A percentile compares a stretch with the other conserved stretches of the same genome.
Evolutionary conservation across 2,888 invertebrate species (phyloP).

Genomic region (Uloborus plumipes): DNA sequence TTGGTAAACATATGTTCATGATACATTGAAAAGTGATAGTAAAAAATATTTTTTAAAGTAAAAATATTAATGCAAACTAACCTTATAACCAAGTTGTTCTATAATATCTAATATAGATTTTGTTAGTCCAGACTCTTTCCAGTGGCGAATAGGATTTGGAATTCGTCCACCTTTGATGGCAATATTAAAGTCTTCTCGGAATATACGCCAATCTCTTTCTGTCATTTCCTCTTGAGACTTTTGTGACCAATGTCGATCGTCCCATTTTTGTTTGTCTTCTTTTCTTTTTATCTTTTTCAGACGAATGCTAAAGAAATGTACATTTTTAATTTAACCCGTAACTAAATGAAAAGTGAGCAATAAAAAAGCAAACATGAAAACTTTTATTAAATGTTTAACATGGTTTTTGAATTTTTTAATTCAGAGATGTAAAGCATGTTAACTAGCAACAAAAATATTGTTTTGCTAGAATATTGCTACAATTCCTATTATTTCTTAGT

Average conservation of each 20-base stretch:
- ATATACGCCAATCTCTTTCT: constrained; percentile 99
- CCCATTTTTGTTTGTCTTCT: constrained; percentile 98
- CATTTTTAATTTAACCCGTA: neutral
- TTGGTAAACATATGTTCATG: too few species aligned
- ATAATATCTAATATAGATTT: constrained; percentile 93
- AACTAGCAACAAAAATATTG: too few species aligned
- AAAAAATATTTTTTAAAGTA: too few species aligned
- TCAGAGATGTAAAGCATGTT: too few species aligned
- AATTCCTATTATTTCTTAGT: too few species aligned
- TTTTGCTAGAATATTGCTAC: too few species aligned
- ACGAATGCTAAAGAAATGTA: constrained; percentile 75
- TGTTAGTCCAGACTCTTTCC: constrained; percentile 94
- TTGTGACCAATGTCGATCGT: constrained; percentile 99
- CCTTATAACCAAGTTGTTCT: constrained; percentile 90
- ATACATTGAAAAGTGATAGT: too few species aligned
- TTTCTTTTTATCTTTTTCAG: constrained; percentile 92
- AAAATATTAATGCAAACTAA: neutral
- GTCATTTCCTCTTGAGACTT: constrained; percentile 96
- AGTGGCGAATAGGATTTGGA: constrained; percentile 93
- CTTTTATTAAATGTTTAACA: too few species aligned
- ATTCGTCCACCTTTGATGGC: constrained; percentile 89
- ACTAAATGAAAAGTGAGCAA: neutral
- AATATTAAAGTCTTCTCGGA: constrained; percentile 98
- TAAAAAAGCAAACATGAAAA: neutral
- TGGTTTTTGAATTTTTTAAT: too few species aligned